Evolutionary conservation across 1,140 invertebrate genomes (phyloP), one percentile per base, ranked within the genome.

Genomic region (Colletes latitarsis): DNA sequence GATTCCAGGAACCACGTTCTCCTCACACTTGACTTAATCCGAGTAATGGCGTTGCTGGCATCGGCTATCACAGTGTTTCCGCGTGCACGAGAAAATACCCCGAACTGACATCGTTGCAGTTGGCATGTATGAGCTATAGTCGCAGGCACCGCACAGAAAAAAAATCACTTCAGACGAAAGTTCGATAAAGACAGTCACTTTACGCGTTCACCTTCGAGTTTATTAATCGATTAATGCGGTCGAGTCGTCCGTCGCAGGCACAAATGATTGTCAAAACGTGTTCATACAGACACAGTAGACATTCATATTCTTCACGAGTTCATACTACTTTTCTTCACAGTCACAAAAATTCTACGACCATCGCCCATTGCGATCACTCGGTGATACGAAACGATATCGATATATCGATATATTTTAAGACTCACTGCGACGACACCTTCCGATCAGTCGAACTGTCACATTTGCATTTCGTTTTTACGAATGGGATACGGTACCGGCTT

Each of bases 51-150:
- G 85, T 89, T 85, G 79, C 87, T 89, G 86, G 73, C 90, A 90
- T 86, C 79, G 86, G 83, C 81, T 89, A 90, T 91, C 89, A 85
- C 84, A 86, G 82, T 75, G 58, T 84, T 85, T 72, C 17, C 84
- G 66, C 72, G 41, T 69, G 74, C 60, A 63, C 58, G 49, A 77
- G 52, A 57, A 73, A 39, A 64, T 69, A 52, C 14, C 21, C 39
- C 66, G n/a, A 67, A 53, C 49, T 77, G 71, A 46, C 79, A 76
- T 77, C 60, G 49, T 68, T 3, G 71, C 41, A 14, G 46, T 10
- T 15, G 67, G 6, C 9, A 4, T 12, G 15, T 41, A 14, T 19
- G 4, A 46, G 14, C 43, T 46, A 14, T 39, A 19, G n/a, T 71
- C 39, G 15, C 12, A 43, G 14, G 12, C 67, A 77, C 49, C 14